These are phyloP conservation scores for Antheraea mylitta DNA, from an alignment of 1,140 invertebrate genomes.

Conservation along the genomic window DNA sequence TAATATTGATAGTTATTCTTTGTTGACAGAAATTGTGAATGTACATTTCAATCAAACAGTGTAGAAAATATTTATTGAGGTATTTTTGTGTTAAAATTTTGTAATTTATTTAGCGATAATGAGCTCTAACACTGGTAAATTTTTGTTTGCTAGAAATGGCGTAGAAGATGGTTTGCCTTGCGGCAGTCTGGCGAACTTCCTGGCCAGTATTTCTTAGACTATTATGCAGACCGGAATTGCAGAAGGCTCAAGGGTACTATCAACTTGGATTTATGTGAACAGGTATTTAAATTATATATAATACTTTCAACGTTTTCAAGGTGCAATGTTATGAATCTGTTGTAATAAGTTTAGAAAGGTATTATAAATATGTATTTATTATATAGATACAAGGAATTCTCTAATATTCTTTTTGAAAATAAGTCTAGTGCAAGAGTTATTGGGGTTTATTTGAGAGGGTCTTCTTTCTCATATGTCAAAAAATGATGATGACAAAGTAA, in stretches of 20 bases:
- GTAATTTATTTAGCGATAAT: conserved; percentile 4
- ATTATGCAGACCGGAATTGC: conserved; percentile 93
- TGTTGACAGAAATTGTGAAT: conserved; percentile 48
- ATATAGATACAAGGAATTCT: too few relatives aligned
- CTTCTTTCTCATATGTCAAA: too few relatives aligned
- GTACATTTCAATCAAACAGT: conserved; percentile 13
- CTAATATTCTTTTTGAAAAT: too few relatives aligned
- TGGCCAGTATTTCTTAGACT: conserved; percentile 95
- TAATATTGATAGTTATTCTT: conserved; percentile 41
- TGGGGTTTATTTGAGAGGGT: too few relatives aligned
- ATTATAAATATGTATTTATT: background rate
- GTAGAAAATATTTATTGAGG: background rate
- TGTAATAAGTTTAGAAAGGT: background rate
- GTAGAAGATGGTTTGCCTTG: conserved; percentile 94
- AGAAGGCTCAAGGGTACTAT: conserved; percentile 94
- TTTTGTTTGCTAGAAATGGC: conserved; percentile 89
- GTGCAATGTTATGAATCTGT: background rate
- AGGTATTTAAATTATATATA: conserved; percentile 80
- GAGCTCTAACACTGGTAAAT: background rate
- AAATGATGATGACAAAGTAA: too few relatives aligned
- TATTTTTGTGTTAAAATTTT: background rate
- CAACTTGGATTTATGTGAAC: conserved; percentile 96
- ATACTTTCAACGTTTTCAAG: conserved; percentile 1
- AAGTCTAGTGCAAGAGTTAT: too few relatives aligned
- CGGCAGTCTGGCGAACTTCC: conserved; percentile 94